A percentile compares a stretch with the other conserved stretches of the same genome.
Evolutionary conservation across 1,140 invertebrate genomes (phyloP).

Genomic region (Episyrphus balteatus): DNA sequence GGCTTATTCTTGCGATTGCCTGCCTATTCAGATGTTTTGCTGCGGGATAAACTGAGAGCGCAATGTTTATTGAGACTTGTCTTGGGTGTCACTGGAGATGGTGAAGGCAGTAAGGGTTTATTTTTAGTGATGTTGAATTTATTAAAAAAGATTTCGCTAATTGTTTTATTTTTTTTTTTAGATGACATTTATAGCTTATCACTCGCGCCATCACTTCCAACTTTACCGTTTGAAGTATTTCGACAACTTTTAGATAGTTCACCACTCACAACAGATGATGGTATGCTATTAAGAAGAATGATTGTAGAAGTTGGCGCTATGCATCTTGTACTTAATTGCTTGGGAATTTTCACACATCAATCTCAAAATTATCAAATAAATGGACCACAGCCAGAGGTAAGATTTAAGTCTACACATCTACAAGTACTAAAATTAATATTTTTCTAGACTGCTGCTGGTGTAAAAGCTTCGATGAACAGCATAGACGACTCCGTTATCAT

Average conservation of each 20-base stretch:
- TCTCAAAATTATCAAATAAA: slow-evolving; percentile 25
- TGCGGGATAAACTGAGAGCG: slow-evolving; percentile 71
- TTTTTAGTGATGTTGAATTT: no score
- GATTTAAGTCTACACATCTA: slow-evolving; percentile 3
- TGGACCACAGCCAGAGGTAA: slow-evolving; percentile 30
- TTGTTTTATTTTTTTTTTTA: no score
- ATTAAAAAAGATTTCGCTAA: no score
- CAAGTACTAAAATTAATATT: not conserved
- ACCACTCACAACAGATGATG: slow-evolving; percentile 70
- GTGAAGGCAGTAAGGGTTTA: slow-evolving; percentile 61
- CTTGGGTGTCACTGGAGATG: slow-evolving; percentile 81
- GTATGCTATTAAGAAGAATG: slow-evolving; percentile 61
- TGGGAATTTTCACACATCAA: slow-evolving; percentile 84
- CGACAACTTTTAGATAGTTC: slow-evolving; percentile 67
- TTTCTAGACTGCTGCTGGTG: slow-evolving; percentile 6
- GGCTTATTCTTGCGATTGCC: slow-evolving; percentile 77
- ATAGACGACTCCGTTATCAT: slow-evolving; percentile 18
- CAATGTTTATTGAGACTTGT: slow-evolving; percentile 75
- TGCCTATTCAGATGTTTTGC: slow-evolving; percentile 76
- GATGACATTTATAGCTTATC: slow-evolving; percentile 66
- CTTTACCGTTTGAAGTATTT: slow-evolving; percentile 77
- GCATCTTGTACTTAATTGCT: slow-evolving; percentile 70
- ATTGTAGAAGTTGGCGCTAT: slow-evolving; percentile 74
- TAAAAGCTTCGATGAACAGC: slow-evolving; percentile 6
- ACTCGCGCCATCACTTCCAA: slow-evolving; percentile 65